Conservation (phyloP, 2,113 vertebrate species). For the Casuarius casuarius region DNA sequence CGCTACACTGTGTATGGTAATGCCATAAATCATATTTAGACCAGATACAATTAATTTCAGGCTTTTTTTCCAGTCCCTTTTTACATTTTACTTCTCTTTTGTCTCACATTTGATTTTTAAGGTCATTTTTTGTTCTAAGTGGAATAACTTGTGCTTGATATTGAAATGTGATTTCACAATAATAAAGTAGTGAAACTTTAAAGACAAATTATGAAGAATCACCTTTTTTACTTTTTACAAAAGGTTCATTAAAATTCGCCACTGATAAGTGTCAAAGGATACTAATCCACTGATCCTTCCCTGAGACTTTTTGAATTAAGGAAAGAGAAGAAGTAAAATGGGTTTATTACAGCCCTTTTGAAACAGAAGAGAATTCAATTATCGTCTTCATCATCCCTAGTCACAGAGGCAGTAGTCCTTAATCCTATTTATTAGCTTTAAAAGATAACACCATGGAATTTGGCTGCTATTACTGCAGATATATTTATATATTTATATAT, state of each 20-base stretch:
- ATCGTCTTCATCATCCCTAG: neutral
- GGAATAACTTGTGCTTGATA: conserved; percentile 42
- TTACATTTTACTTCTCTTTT: conserved; percentile 22
- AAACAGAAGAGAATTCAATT: conserved; percentile 11
- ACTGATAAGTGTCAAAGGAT: conserved; percentile 20
- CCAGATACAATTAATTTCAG: conserved; percentile 58
- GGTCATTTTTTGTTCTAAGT: conserved; percentile 44
- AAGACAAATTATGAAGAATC: conserved; percentile 50
- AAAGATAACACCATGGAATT: neutral
- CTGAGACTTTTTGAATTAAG: conserved; percentile 22
- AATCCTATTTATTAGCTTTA: conserved; percentile 27
- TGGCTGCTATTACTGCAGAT: neutral
- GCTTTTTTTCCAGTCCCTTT: neutral
- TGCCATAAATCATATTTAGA: conserved; percentile 50
- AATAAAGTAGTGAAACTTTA: conserved; percentile 24
- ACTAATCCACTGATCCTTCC: neutral
- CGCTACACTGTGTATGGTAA: neutral
- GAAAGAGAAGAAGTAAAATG: neutral
- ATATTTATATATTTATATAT: conserved; percentile 12
- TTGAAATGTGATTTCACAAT: conserved; percentile 39
- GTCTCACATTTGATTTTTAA: conserved; percentile 57
- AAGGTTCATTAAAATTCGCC: conserved; percentile 47
- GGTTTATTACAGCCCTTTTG: conserved; percentile 37
- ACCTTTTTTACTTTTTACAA: conserved; percentile 9
- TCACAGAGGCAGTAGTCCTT: neutral